Evolutionary conservation across 2,888 invertebrate genomes (phyloP), one percentile per base, ranked within the genome.

Genomic region (Diaperis boleti): DNA sequence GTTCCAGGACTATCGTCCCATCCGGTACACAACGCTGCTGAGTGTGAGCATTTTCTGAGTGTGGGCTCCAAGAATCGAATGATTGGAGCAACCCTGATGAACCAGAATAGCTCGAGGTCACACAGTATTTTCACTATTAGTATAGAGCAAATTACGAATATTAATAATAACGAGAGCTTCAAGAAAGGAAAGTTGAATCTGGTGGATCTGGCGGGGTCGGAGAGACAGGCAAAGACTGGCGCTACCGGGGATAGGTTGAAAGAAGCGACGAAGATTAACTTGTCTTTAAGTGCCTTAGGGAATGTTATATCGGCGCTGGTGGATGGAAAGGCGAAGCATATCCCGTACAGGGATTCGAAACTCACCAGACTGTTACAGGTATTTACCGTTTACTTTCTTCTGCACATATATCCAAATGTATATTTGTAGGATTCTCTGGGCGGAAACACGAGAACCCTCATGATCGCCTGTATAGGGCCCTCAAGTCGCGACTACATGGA

Each of bases 301-400:
- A 95, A 95, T 78, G 95, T 95, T 0, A 95, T 95, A 67, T 94
- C 94, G 1, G 94, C 94, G 0, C 80, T 95, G 52, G 94, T 90
- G 41, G 94, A 90, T 82, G 92, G 88, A 63, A 94, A 88, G 83
- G 89, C 91, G 31, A 92, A 89, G 75, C 91, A 92, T 77, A 87
- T 91, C 37, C 92, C 92, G 0, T 93, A 91, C 80, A 84, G 95
- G 69, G 95, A 95, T 79, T 94, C 94, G 11, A 95, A 95, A 78
- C 82, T 95, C 1, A 94, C 94, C 0, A 81, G 94, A 66, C 81
- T 94, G 2, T 79, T 93, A 17, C 90, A 92, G 81, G 89, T 87
- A 26, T n/a, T 20, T 26, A 26, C 26, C 2, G n/a, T 3, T n/a
- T 63, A 14, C 8, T 13, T 68, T 73, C 22, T n/a, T n/a, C n/a